phyloP scores from a whole-genome alignment of 2,113 vertebrate genomes.

The Sardina pilchardus region DNA sequence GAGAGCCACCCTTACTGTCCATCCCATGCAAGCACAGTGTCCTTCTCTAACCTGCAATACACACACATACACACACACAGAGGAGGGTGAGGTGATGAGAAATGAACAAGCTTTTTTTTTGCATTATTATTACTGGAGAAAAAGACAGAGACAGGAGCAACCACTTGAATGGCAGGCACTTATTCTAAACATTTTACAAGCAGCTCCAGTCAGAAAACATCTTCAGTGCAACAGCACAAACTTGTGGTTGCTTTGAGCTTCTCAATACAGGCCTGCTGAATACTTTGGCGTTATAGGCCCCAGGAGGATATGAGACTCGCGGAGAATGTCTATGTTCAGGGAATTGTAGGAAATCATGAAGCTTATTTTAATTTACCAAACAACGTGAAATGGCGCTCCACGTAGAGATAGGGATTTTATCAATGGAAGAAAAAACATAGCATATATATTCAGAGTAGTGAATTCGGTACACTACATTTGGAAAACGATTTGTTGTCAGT shows the following conservation, averaged over 20 bases:
- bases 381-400: too few species aligned
- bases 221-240: not conserved
- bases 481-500: not conserved
- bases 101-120: not conserved
- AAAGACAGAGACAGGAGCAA: not conserved
- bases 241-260: not conserved
- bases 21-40: constrained; percentile 65
- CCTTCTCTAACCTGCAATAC: constrained; percentile 52
- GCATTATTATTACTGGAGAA: not conserved
- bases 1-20: constrained; percentile 79
- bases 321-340: not conserved
- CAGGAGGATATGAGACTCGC: not conserved
- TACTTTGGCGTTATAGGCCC: not conserved
- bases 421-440: too few species aligned
- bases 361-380: not conserved
- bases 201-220: not conserved
- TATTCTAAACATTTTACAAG: not conserved
- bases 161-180: not conserved
- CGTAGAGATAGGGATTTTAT: too few species aligned
- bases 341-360: not conserved
- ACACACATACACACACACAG: constrained; percentile 23
- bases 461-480: not conserved
- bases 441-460: not conserved
- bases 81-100: not conserved
- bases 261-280: constrained; percentile 14